Percentiles rank a stretch among this genome's conserved stretches.
phyloP scores from a whole-genome alignment of 1,140 invertebrate species.

The Brachionus plicatilis region DNA sequence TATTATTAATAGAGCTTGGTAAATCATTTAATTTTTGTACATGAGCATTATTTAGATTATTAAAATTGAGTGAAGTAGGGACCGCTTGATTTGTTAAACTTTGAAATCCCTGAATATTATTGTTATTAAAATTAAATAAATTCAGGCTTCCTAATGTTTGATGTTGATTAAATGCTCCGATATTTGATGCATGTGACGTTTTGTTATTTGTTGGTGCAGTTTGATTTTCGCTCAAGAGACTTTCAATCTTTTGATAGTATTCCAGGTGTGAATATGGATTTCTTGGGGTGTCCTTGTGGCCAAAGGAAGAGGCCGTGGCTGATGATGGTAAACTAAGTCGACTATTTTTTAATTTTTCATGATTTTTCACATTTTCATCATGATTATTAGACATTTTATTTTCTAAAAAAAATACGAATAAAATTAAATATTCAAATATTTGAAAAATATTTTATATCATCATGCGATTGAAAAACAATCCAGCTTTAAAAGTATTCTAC shows the following conservation, averaged over 20 bases:
- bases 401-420: not conserved
- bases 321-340: not conserved
- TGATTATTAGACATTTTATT: not conserved
- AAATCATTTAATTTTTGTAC: not conserved
- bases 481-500: conserved; percentile 20
- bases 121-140: not conserved
- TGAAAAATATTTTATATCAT: not conserved
- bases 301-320: not conserved
- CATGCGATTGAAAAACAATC: not conserved
- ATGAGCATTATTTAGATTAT: not conserved
- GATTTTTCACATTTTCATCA: not conserved
- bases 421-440: not conserved
- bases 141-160: not conserved
- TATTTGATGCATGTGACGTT: not conserved
- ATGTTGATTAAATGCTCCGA: not conserved
- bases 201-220: not conserved
- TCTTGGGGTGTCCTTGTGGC: no score
- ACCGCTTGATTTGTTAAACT: not conserved
- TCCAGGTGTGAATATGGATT: not conserved
- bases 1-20: not conserved
- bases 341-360: not conserved
- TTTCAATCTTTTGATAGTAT: conserved; percentile 19
- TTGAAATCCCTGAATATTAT: not conserved
- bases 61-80: not conserved
- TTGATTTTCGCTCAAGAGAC: not conserved